These are phyloP conservation scores for Andrena bucephala DNA, from an alignment of 2,888 invertebrate genomes.

Conservation along the genomic window DNA sequence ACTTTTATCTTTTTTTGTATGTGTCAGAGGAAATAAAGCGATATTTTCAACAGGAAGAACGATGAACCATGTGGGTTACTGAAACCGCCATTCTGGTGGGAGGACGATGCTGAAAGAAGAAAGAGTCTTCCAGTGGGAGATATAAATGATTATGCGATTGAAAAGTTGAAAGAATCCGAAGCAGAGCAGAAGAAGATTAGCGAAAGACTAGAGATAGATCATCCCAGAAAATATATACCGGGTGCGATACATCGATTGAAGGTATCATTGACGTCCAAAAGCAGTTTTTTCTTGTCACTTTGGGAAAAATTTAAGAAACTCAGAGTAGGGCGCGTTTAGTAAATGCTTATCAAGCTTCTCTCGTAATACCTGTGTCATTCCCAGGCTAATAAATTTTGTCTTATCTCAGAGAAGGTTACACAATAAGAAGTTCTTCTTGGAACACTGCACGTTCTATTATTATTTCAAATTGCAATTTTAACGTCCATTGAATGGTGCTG, in stretches of 20 bases:
- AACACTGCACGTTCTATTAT: background rate
- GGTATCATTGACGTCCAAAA: background rate
- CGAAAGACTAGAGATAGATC: constrained; percentile 28
- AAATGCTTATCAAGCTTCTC: no score
- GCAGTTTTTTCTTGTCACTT: no score
- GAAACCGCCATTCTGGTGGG: constrained; percentile 33
- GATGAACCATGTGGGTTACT: background rate
- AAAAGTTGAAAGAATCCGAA: background rate
- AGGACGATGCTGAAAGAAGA: background rate
- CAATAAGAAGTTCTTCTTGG: background rate
- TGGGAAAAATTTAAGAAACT: no score
- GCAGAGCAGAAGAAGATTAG: background rate
- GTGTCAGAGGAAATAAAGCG: background rate
- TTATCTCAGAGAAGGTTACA: no score
- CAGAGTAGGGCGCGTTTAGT: no score
- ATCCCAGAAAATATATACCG: constrained; percentile 38
- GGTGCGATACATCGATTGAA: constrained; percentile 14
- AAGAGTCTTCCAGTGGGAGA: constrained; percentile 9
- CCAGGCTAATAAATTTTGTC: no score
- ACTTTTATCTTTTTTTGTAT: background rate
- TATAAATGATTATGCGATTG: constrained; percentile 37
- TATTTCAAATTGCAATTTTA: background rate
- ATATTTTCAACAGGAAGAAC: background rate
- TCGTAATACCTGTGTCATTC: no score
- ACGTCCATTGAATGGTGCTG: background rate